Evolutionary conservation across 2,797 vertebrate genomes (phyloP).

Genomic region (Cynopterus sphinx): DNA sequence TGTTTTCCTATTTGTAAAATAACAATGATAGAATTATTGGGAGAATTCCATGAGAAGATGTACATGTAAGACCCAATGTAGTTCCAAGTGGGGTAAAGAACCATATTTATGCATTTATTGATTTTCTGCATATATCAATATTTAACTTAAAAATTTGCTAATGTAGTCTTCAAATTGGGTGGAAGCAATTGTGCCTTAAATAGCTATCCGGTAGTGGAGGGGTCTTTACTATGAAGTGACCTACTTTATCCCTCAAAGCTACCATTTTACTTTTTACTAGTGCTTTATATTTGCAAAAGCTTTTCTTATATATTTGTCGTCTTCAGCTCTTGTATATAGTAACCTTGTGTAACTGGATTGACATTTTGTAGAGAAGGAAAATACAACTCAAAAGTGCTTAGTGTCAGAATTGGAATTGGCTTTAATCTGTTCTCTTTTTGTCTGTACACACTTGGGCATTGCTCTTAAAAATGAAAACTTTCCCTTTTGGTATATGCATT

Average conservation of each 20-base stretch:
- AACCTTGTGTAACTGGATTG: neutral
- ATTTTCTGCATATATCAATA: slow-evolving; percentile 7
- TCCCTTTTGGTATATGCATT: neutral
- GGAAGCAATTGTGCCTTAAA: neutral
- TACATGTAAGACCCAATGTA: neutral
- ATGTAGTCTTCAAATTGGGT: neutral
- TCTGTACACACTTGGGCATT: neutral
- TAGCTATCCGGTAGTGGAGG: neutral
- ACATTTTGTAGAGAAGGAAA: neutral
- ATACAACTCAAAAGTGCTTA: neutral
- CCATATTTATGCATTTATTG: neutral
- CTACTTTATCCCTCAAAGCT: neutral
- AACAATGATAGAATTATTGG: neutral
- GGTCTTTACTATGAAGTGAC: neutral
- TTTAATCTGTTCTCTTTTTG: neutral
- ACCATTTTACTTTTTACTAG: neutral
- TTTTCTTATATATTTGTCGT: neutral
- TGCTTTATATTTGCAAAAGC: neutral
- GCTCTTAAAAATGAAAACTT: neutral
- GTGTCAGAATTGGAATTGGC: neutral
- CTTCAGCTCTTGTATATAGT: neutral
- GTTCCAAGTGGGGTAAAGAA: neutral
- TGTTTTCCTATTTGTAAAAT: slow-evolving; percentile 8
- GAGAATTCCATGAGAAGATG: neutral
- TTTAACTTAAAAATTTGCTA: neutral